Evolutionary conservation across 2,797 vertebrate species (phyloP).

Genomic region (Gouania willdenowi): DNA sequence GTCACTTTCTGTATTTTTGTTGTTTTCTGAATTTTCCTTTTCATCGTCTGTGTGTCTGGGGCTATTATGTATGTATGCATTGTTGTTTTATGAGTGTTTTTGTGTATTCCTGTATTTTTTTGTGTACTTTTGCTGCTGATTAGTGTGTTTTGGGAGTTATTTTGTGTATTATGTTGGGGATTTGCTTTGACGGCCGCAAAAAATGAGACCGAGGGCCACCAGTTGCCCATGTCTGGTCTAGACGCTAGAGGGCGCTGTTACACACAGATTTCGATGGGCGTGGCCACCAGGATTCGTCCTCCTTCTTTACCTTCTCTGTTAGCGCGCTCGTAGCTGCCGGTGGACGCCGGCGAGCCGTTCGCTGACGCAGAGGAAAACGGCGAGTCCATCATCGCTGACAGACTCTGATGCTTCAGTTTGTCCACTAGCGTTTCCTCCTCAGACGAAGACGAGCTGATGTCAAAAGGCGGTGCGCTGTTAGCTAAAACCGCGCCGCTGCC

Average conservation of each 20-base stretch:
- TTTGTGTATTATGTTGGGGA: too few species aligned
- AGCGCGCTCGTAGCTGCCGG: slow-evolving; percentile 67
- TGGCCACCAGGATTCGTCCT: slow-evolving; percentile 69
- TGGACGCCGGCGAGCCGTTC: slow-evolving; percentile 68
- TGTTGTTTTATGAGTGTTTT: too few species aligned
- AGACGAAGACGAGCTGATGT: slow-evolving; percentile 60
- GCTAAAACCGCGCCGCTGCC: not conserved
- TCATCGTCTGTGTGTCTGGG: too few species aligned
- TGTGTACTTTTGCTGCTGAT: too few species aligned
- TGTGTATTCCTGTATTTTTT: too few species aligned
- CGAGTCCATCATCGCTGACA: slow-evolving; percentile 65
- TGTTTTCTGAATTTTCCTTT: too few species aligned
- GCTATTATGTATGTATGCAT: too few species aligned
- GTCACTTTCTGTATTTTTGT: too few species aligned
- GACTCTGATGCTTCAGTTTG: slow-evolving; percentile 74
- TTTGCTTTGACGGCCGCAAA: too few species aligned
- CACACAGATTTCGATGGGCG: slow-evolving; percentile 79
- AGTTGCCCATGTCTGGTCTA: not conserved
- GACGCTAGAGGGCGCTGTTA: slow-evolving; percentile 24
- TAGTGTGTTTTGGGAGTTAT: too few species aligned
- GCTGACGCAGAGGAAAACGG: slow-evolving; percentile 65
- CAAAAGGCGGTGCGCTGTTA: slow-evolving; percentile 27
- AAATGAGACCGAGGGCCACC: not conserved
- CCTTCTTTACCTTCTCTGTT: slow-evolving; percentile 66
- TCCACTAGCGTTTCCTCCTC: slow-evolving; percentile 71